A percentile compares a stretch with the other conserved stretches of the same genome.
Conservation (phyloP, 1,140 invertebrate genomes). For the Megalonaias nervosa region DNA sequence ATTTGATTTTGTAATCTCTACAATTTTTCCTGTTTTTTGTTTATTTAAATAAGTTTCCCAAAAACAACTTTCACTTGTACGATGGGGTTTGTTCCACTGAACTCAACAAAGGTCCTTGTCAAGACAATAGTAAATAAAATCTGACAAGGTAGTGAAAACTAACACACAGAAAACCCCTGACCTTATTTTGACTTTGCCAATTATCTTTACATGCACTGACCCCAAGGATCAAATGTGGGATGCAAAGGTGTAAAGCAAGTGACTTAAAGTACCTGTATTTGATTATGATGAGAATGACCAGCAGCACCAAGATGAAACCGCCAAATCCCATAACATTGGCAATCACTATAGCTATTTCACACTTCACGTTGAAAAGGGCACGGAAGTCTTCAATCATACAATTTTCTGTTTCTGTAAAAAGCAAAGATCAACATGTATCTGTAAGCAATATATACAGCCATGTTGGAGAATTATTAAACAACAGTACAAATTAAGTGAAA, state of each 20-base stretch:
- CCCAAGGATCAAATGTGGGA: background rate
- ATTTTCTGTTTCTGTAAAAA: conserved; percentile 35
- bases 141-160: background rate
- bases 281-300: conserved; percentile 79
- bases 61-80: too few relatives aligned
- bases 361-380: conserved; percentile 78
- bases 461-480: too few relatives aligned
- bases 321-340: conserved; percentile 81
- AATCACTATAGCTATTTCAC: conserved; percentile 81
- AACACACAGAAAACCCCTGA: background rate
- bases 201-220: background rate
- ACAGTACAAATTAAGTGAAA: too few relatives aligned
- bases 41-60: too few relatives aligned
- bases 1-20: too few relatives aligned
- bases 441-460: too few relatives aligned
- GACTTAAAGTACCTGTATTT: conserved; percentile 76
- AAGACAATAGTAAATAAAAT: too few relatives aligned
- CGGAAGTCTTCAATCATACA: conserved; percentile 81
- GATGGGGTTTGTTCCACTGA: too few relatives aligned
- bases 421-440: background rate
- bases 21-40: too few relatives aligned
- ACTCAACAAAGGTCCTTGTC: too few relatives aligned
- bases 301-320: conserved; percentile 76
- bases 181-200: background rate
- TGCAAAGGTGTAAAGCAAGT: background rate